Evolutionary conservation across 2,113 vertebrate species (phyloP).

Genomic region (Eira barbara): DNA sequence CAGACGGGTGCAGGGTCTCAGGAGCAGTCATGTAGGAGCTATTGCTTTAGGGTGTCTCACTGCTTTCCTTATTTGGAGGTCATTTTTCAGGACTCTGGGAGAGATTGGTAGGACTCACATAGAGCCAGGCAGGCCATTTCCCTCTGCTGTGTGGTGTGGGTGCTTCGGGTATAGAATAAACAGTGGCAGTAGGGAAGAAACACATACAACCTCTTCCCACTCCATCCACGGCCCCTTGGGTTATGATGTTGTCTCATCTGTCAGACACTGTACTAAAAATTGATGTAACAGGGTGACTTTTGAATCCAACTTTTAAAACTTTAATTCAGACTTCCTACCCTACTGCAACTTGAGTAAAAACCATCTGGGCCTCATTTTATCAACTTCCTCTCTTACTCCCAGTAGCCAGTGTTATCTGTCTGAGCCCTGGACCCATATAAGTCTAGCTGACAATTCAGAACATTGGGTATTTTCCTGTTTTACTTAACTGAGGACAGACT

Average conservation of each 20-base stretch:
- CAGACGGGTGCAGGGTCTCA: not conserved
- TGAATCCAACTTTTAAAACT: not conserved
- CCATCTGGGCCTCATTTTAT: not conserved
- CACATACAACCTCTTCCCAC: not conserved
- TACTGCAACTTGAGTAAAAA: not conserved
- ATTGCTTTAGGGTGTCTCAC: not conserved
- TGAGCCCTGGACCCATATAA: not conserved
- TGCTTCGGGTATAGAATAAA: not conserved
- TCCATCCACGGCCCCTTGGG: not conserved
- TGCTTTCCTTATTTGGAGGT: not conserved
- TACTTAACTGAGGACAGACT: not conserved
- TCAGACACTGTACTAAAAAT: not conserved
- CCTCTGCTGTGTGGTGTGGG: not conserved
- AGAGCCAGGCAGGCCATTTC: not conserved
- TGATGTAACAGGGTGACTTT: not conserved
- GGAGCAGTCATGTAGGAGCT: not conserved
- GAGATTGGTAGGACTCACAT: not conserved
- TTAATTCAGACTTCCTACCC: not conserved
- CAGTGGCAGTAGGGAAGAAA: conserved; percentile 8
- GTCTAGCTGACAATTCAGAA: not conserved
- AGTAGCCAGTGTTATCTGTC: not conserved
- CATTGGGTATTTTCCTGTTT: not conserved
- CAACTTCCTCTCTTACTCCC: not conserved
- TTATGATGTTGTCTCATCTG: not conserved
- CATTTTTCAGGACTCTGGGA: not conserved